These are phyloP conservation scores for Nothura maculosa DNA, from an alignment of 2,797 vertebrate genomes.

Conservation along the genomic window DNA sequence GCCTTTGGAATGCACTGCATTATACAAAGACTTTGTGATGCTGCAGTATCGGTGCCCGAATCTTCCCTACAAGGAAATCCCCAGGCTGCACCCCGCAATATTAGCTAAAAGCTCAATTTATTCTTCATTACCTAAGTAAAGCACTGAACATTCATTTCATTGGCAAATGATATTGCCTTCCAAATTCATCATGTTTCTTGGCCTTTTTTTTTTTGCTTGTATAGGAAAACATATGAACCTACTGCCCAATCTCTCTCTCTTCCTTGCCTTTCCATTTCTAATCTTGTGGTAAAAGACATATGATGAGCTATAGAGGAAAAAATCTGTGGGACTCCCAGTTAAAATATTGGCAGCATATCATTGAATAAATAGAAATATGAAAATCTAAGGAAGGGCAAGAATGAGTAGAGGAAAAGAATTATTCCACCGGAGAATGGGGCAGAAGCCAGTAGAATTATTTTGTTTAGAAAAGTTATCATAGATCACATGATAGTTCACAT, in stretches of 20 bases:
- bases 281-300: slow-evolving; percentile 51
- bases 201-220: slow-evolving; percentile 21
- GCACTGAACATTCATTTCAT: neutral
- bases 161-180: neutral
- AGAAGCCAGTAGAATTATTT: neutral
- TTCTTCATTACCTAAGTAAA: slow-evolving; percentile 6
- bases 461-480: slow-evolving; percentile 1
- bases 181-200: slow-evolving; percentile 22
- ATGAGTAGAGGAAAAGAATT: neutral
- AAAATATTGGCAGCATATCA: slow-evolving; percentile 32
- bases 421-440: neutral
- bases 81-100: neutral
- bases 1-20: slow-evolving; percentile 50
- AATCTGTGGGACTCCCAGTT: slow-evolving; percentile 41
- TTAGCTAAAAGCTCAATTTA: neutral
- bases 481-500: neutral
- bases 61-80: slow-evolving; percentile 22
- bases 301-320: slow-evolving; percentile 62
- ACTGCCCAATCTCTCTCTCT: neutral
- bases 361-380: neutral
- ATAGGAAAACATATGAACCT: slow-evolving; percentile 46
- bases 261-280: slow-evolving; percentile 23
- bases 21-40: neutral
- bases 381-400: slow-evolving; percentile 15
- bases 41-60: neutral